Evolutionary conservation across 53 echinoderm and acorn worm genomes (phyloP), one percentile per base, ranked within the genome.

Genomic region (Temnopleurus reevesii): DNA sequence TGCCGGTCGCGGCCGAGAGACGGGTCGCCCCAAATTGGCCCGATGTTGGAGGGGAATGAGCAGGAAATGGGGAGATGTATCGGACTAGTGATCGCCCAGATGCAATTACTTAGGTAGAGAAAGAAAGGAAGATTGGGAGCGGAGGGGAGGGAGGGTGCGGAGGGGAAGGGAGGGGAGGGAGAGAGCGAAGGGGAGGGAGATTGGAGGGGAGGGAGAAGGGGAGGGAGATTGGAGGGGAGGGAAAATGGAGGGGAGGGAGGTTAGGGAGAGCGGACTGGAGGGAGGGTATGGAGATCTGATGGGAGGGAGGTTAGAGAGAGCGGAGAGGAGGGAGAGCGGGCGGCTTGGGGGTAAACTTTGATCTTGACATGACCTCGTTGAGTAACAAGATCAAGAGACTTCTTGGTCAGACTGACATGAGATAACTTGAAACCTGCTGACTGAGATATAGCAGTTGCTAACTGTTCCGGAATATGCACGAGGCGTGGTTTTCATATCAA

Each of bases 61-160:
- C 41, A 66, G 88, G 88, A 87, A 87, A 87, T 87, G 53, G 65
- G 71, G 35, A 87, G 88, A 49, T 66, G 88, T 87, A 87, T 64
- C 49, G 15, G 33, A 49, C 51, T 35, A 54, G 53, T 36, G 51
- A 66, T 64, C 28, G 8, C 46, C 18, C 23, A 87, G 49, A 87
- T 87, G 88, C 71, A 87, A 87, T 87, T 87, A 87, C 61, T 86
- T 86, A 86, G 49, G 79, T 54, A 55, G 57, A 30, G 46, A 53
- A 53, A 24, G 60, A 24, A 60, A 60, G 60, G 18, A 15, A 46
- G 27, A 83, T 60, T 15, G 25, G 21, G 25, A 60, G 60, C 10
- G 60, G 19, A 7, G 60, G 25, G 60, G 60, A 60, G 53, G 15
- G 15, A 51, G 53, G 15, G 53, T 8, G 53, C 53, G 15, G 15